phyloP scores from a whole-genome alignment of 2,797 vertebrate genomes.

The Lagodon rhomboides region DNA sequence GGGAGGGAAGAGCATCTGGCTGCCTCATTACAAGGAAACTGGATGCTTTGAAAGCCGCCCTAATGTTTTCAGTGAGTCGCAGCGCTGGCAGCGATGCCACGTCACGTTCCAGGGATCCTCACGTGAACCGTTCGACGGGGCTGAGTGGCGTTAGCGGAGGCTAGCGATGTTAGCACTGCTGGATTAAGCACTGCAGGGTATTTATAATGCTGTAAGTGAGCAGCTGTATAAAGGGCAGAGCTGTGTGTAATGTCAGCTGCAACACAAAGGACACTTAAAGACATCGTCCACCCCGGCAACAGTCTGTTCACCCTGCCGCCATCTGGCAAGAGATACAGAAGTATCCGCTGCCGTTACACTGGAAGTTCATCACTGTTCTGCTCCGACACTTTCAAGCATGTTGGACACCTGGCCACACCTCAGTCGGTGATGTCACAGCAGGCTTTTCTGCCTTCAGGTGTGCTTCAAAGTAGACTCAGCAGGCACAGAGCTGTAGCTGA shows the following conservation, averaged over 20 bases:
- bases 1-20: constrained; percentile 63
- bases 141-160: not conserved
- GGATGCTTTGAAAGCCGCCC: constrained; percentile 36
- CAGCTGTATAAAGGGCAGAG: constrained; percentile 13
- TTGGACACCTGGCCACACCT: not conserved
- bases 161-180: constrained; percentile 5
- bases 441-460: constrained; percentile 8
- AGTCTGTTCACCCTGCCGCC: too few relatives aligned
- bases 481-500: not conserved
- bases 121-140: constrained; percentile 37
- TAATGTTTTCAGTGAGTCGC: constrained; percentile 29
- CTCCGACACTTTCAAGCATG: not conserved
- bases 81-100: constrained; percentile 27
- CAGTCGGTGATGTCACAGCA: not conserved
- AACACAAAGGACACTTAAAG: not conserved
- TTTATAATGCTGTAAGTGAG: constrained; percentile 23
- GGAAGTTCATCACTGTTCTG: not conserved
- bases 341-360: too few relatives aligned
- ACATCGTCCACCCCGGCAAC: too few relatives aligned
- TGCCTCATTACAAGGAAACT: constrained; percentile 47
- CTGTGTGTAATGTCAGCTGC: not conserved
- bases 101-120: constrained; percentile 52
- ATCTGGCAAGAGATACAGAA: too few relatives aligned
- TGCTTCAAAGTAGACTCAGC: not conserved
- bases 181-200: constrained; percentile 23